Conservation (phyloP, 2,888 invertebrate species). For the Cataglyphis altisquamis region DNA sequence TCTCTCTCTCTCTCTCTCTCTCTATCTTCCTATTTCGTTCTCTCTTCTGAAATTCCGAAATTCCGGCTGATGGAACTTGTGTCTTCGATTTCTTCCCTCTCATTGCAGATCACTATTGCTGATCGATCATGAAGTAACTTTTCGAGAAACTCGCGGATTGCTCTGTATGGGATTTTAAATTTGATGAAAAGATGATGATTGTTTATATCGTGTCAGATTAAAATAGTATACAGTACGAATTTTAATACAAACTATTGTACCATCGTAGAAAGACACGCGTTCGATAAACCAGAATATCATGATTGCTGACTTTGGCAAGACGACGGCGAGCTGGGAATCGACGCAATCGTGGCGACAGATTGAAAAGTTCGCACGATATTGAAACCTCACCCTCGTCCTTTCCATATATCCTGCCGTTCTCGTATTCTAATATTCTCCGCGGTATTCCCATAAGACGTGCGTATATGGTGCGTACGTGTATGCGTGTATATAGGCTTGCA, state of each 20-base stretch:
- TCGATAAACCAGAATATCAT: not conserved
- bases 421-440: slow-evolving; percentile 45
- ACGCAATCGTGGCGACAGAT: slow-evolving; percentile 46
- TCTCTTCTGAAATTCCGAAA: slow-evolving; percentile 24
- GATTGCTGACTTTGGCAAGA: slow-evolving; percentile 43
- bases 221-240: not conserved
- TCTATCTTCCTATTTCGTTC: not conserved
- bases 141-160: not conserved
- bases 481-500: not conserved
- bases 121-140: not conserved
- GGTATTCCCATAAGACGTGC: slow-evolving; percentile 13
- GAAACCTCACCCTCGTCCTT: slow-evolving; percentile 41
- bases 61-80: not conserved
- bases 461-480: not conserved
- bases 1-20: not conserved
- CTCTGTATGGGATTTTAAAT: not conserved
- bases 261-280: not conserved
- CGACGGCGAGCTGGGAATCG: slow-evolving; percentile 28
- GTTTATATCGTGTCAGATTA: not conserved
- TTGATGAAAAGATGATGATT: not conserved
- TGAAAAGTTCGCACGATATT: slow-evolving; percentile 52
- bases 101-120: not conserved
- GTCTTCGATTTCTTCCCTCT: slow-evolving; percentile 10
- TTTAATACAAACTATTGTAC: not conserved
- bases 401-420: not conserved